These are phyloP conservation scores for Dryobota labecula DNA, from an alignment of 2,888 invertebrate genomes.

Conservation along the genomic window DNA sequence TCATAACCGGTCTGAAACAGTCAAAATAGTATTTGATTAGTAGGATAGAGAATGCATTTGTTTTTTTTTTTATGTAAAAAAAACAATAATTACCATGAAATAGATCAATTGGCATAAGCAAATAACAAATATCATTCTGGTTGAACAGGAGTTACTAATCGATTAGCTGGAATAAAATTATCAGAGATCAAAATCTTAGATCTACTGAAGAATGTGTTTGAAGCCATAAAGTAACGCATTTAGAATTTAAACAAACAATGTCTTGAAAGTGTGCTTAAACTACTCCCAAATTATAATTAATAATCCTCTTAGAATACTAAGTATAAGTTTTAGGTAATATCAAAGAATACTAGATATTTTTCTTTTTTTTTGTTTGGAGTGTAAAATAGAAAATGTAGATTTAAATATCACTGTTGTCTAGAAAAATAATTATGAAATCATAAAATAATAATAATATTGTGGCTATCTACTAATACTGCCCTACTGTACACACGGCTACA, in stretches of 20 bases:
- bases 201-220: too few relatives aligned
- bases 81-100: too few relatives aligned
- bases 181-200: too few relatives aligned
- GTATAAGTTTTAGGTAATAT: constrained; percentile 32
- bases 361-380: constrained; percentile 17
- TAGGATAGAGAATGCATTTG: too few relatives aligned
- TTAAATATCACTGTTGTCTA: constrained; percentile 24
- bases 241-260: background rate
- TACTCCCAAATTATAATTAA: background rate
- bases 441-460: constrained; percentile 33
- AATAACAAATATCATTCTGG: too few relatives aligned
- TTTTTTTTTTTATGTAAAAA: too few relatives aligned
- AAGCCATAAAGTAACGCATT: background rate
- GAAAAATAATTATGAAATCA: constrained; percentile 31
- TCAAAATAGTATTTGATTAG: too few relatives aligned
- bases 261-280: constrained; percentile 17
- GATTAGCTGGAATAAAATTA: too few relatives aligned
- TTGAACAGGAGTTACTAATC: too few relatives aligned
- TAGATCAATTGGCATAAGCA: too few relatives aligned
- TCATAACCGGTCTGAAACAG: too few relatives aligned
- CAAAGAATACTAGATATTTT: constrained; percentile 40
- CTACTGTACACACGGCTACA: too few relatives aligned
- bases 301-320: constrained; percentile 26
- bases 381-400: constrained; percentile 22
- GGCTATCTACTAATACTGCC: constrained; percentile 36